Evolutionary conservation across 2,888 invertebrate species (phyloP).

Genomic region (Dryococelus australis): DNA sequence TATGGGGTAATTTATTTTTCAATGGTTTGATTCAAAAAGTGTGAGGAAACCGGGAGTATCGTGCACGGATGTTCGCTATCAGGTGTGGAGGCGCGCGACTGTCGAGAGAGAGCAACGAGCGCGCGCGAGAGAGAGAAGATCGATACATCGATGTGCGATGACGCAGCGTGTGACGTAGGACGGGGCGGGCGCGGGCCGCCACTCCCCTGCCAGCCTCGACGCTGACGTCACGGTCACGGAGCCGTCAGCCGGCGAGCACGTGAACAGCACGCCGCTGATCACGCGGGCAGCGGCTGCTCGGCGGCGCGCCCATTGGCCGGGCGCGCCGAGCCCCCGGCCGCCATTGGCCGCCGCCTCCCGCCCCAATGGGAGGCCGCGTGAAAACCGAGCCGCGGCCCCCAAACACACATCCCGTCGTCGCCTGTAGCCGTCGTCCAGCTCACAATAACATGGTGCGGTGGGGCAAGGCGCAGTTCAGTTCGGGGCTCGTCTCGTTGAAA

Average conservation of each 20-base stretch:
- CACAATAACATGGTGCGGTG: slow-evolving; percentile 54
- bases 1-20: too few relatives aligned
- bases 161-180: slow-evolving; percentile 38
- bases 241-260: slow-evolving; percentile 80
- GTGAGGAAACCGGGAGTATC: too few relatives aligned
- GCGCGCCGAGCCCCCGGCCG: slow-evolving; percentile 74
- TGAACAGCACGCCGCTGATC: slow-evolving; percentile 80
- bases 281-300: slow-evolving; percentile 81
- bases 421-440: slow-evolving; percentile 48
- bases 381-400: slow-evolving; percentile 48
- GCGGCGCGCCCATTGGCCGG: slow-evolving; percentile 65
- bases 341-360: slow-evolving; percentile 64
- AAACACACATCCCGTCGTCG: slow-evolving; percentile 56
- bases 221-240: slow-evolving; percentile 72
- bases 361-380: slow-evolving; percentile 50
- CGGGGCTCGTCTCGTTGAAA: slow-evolving; percentile 28
- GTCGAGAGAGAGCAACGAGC: background rate
- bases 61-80: too few relatives aligned
- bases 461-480: slow-evolving; percentile 35
- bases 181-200: too few relatives aligned
- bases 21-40: too few relatives aligned
- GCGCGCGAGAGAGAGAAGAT: background rate
- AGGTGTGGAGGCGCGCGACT: background rate
- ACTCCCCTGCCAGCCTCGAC: background rate
- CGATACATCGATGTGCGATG: slow-evolving; percentile 30